Evolutionary conservation across 2,797 vertebrate genomes (phyloP), one percentile per base, ranked within the genome.

Genomic region (Cercopithecus hamlyni): DNA sequence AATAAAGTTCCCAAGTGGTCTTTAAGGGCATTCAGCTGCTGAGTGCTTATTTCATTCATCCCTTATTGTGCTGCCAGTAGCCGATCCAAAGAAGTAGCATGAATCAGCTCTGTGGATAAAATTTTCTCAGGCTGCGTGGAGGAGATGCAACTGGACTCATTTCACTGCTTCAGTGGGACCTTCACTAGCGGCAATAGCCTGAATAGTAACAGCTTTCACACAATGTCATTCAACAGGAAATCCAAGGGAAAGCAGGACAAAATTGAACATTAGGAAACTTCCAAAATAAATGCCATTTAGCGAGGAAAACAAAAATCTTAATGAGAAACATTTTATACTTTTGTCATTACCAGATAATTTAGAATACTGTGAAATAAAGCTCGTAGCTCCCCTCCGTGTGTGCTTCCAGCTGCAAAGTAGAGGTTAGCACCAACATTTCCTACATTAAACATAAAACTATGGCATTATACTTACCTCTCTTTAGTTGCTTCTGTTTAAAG

Each of bases 1-100:
- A 97, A 96, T 98, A 97, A 97, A 98, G 96, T 97, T 98, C 97
- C 97, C 97, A 96, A 98, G 97, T 97, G 97, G 97, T 98, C 97
- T 97, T 97, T 96, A 97, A 97, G 97, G 97, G 97, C 89, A 97
- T 98, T 98, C 98, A 98, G 97, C 97, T 96, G 97, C 96, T 20
- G 96, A 96, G 96, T 79, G 96, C 95, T 97, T 96, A 75, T 97
- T 97, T 93, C 95, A 97, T 97, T 96, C 98, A 98, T 95, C 67
- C 80, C 91, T 95, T 82, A 98, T 96, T 98, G 97, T 97, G 97
- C 97, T 90, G 96, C 96, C 96, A 64, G 88, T 50, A 84, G 97
- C 97, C 93, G 95, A 98, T 88, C 97, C 96, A 97, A 97, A 97
- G 97, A 93, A 98, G 94, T 19, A 83, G 89, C 97, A 43, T 83